phyloP scores from a whole-genome alignment of 2,888 invertebrate genomes.

The Agriotes lineatus region DNA sequence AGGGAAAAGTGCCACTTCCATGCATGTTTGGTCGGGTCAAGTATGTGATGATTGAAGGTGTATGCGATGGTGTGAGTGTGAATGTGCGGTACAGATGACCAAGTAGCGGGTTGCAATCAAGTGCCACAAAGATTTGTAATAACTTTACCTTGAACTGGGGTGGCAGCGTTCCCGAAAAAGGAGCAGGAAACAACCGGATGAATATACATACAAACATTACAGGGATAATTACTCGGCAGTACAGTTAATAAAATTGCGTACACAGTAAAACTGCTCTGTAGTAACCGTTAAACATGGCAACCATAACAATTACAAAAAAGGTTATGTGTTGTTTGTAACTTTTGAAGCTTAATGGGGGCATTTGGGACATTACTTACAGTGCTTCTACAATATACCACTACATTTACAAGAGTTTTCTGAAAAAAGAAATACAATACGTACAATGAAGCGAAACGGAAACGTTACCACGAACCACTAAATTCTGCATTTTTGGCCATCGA shows the following conservation, averaged over 20 bases:
- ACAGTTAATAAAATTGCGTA: slow-evolving; percentile 9
- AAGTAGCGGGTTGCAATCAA: slow-evolving; percentile 14
- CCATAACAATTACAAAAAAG: background rate
- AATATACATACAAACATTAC: slow-evolving; percentile 36
- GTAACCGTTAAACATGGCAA: background rate
- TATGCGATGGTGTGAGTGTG: background rate
- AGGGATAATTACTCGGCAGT: slow-evolving; percentile 18
- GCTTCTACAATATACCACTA: too few relatives aligned
- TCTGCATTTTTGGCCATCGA: too few relatives aligned
- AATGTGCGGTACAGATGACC: background rate
- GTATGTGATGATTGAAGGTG: too few relatives aligned
- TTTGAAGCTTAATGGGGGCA: too few relatives aligned
- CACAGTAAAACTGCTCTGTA: background rate
- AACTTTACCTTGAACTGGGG: slow-evolving; percentile 49
- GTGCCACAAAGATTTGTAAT: slow-evolving; percentile 24
- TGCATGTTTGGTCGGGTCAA: background rate
- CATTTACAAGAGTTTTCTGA: too few relatives aligned
- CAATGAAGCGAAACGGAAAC: too few relatives aligned
- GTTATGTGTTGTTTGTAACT: too few relatives aligned
- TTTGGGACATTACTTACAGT: background rate
- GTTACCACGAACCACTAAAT: too few relatives aligned
- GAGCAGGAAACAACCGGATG: slow-evolving; percentile 39
- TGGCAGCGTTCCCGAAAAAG: slow-evolving; percentile 46
- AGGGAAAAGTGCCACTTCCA: background rate
- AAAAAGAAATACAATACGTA: too few relatives aligned